Evolutionary conservation across 2,113 vertebrate species (phyloP), one percentile per base, ranked within the genome.

Genomic region (Trinectes maculatus): DNA sequence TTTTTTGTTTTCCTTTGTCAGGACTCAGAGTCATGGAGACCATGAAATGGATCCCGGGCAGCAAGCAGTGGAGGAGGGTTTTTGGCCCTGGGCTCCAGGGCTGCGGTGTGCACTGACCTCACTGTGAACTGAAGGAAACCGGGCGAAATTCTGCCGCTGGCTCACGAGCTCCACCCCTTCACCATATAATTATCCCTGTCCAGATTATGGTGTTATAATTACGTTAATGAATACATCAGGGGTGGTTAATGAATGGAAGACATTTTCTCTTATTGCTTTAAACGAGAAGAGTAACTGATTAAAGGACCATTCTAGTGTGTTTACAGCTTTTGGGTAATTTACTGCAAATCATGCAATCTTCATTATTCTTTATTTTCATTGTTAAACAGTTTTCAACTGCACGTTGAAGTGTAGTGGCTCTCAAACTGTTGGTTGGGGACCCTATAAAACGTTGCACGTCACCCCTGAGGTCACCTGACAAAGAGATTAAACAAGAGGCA

Each of bases 31-130:
- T 77, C 57, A 69, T 62, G 77, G 71, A 86, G 81, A 76, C 51
- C 47, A 56, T 76, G 61, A 77, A 78, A 80, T 64, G 61, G 75
- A 68, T 66, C 74, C 74, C 73, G 56, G 71, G 69, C 77, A 59
- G 73, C 1, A 44, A 74, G 81, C 34, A n/a, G 51, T 9, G 48
- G 66, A 78, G 72, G 77, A 84, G 54, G 47, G 52, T 65, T 74
- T 47, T 46, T 83, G 80, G 82, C 62, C 56, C 73, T 68, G 36
- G 54, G 69, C 60, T 56, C 44, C 62, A 18, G 64, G 34, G 66
- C 81, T 79, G 74, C 6, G 74, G 82, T 80, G 88, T 70, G 77
- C 29, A 60, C 78, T 91, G 88, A 89, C 87, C 87, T 87, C 74
- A 68, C 46, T n/a, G 55, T 90, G 87, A 90, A 88, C 86, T 66